Evolutionary conservation across 2,888 invertebrate species (phyloP), one percentile per base, ranked within the genome.

Genomic region (Sarcophaga caerulescens): DNA sequence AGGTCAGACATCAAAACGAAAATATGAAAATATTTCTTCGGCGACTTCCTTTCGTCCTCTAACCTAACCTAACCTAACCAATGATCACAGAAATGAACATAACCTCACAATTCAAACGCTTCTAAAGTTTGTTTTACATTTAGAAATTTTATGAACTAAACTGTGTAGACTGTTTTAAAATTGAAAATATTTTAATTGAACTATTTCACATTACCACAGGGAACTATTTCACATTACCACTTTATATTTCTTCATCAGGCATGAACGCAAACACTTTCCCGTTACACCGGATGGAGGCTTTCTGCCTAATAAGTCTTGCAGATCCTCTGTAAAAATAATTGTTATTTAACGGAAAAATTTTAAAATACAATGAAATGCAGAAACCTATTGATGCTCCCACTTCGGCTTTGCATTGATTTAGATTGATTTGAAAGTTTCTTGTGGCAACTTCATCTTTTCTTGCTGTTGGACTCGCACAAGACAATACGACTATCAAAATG

Each of bases 241-340:
- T 44, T 60, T 73, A 19, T 60, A 73, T 73, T 73, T 73, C 35
- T 73, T 62, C 73, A 73, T 73, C 44, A 73, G 73, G 60, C 73
- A 73, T 11, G 73, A 10, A 44, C 73, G 59, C n/a, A 73, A 44
- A 73, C 73, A 73, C 44, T 73, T 73, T 14, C 44, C 73, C 4
- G 44, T 14, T 44, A 60, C 23, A 4, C 19, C 25, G 10, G 60
- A 59, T 35, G 73, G 44, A 19, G 73, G 73, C 44, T 60, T 44
- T 60, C 60, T 59, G 8, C 17, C 35, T 14, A 73, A 44, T 60
- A 73, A 17, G 60, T 73, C 73, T 19, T 73, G 60, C 4, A 73
- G 3, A 60, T 73, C 73, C n/a, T 23, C 73, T 73, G 17, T 59
- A 45, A 68, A 44, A n/a, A 23, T n/a, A 35, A 35, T 35, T 6